Conservation (phyloP, 2,888 invertebrate genomes). For the Hirudinaria manillensis region DNA sequence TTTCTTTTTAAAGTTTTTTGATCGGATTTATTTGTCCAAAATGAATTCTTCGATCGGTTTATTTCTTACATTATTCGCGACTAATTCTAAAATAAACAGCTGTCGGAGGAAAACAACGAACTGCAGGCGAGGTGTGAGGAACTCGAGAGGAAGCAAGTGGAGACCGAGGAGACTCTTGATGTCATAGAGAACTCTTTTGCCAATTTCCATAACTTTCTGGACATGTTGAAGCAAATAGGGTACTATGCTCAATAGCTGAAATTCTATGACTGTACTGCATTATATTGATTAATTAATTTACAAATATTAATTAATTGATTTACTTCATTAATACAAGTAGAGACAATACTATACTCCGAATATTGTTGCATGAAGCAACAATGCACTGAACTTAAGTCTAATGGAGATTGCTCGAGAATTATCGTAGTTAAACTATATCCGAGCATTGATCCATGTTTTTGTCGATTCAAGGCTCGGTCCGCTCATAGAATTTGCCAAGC, state of each 20-base stretch:
- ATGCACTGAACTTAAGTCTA: too few relatives aligned
- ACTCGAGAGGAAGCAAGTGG: conserved; percentile 41
- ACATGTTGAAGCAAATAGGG: conserved; percentile 51
- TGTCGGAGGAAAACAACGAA: conserved; percentile 49
- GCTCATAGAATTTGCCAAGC: conserved; percentile 49
- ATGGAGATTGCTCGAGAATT: too few relatives aligned
- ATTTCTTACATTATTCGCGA: neutral
- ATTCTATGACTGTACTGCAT: too few relatives aligned
- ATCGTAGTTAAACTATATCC: neutral
- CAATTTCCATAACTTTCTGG: conserved; percentile 53
- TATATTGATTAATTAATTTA: too few relatives aligned
- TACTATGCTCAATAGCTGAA: conserved; percentile 39
- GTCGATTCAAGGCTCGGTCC: conserved; percentile 47
- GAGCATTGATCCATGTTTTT: conserved; percentile 14
- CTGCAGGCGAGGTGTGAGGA: conserved; percentile 42
- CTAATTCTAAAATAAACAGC: conserved; percentile 38
- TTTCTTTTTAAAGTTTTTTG: too few relatives aligned
- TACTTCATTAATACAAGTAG: too few relatives aligned
- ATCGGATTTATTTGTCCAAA: too few relatives aligned
- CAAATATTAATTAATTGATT: too few relatives aligned
- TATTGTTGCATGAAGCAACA: too few relatives aligned
- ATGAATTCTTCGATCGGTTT: neutral
- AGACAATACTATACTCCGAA: too few relatives aligned
- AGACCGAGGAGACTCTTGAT: conserved; percentile 50
- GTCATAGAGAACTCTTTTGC: conserved; percentile 51